Conservation (phyloP, 2,797 vertebrate species). For the Spinus olivaceus region DNA sequence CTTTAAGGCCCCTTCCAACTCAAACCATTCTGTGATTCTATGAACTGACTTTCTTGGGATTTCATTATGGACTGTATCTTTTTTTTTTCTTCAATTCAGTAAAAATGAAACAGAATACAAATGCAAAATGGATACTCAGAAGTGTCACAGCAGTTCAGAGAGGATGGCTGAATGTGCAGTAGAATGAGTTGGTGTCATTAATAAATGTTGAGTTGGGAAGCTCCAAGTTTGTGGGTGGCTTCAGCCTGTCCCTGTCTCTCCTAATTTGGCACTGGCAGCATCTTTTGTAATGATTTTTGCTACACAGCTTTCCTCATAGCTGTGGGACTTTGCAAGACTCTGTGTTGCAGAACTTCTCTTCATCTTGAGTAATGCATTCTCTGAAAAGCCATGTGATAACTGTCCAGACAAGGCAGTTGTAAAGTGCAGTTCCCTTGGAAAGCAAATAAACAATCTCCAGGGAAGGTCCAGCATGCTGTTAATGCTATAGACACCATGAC, state of each 20-base stretch:
- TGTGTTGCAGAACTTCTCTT: background rate
- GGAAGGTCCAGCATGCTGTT: background rate
- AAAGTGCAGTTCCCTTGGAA: background rate
- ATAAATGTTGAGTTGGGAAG: background rate
- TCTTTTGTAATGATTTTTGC: background rate
- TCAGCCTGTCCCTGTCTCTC: background rate
- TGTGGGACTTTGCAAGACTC: background rate
- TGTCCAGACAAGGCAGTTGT: background rate
- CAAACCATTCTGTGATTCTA: background rate
- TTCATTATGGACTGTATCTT: background rate
- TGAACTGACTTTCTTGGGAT: background rate
- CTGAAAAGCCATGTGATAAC: fast-evolving
- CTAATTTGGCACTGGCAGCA: background rate
- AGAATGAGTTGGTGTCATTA: background rate
- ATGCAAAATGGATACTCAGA: background rate
- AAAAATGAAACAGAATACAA: background rate
- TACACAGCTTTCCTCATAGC: background rate
- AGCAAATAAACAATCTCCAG: background rate
- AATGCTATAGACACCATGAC: background rate
- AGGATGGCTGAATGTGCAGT: background rate
- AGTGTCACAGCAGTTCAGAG: background rate
- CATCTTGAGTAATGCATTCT: background rate
- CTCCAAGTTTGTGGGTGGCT: background rate
- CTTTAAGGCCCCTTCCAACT: background rate
- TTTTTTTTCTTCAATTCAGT: background rate